These are phyloP conservation scores for Neoascia interrupta DNA, from an alignment of 2,888 invertebrate genomes.

Conservation along the genomic window DNA sequence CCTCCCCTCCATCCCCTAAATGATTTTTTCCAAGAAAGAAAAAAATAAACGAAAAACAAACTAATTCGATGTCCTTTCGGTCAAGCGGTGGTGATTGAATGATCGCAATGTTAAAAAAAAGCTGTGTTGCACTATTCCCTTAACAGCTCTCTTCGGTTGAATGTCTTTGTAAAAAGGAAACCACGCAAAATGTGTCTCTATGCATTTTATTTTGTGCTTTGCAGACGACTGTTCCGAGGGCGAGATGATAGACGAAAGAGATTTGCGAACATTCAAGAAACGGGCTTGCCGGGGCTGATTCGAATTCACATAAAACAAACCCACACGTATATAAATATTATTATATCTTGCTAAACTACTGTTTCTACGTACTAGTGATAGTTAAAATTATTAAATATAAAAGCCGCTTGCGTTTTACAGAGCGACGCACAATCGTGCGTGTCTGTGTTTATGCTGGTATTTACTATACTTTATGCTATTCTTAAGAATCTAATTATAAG, in stretches of 20 bases:
- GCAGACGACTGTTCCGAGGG: slow-evolving; percentile 56
- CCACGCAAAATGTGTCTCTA: too few species aligned
- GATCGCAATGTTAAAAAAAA: too few species aligned
- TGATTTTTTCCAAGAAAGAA: neutral
- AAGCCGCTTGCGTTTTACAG: slow-evolving; percentile 4
- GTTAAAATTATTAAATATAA: slow-evolving; percentile 35
- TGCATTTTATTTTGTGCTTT: slow-evolving; percentile 51
- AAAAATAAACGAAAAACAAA: neutral
- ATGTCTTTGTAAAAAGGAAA: slow-evolving; percentile 1
- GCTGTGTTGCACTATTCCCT: neutral
- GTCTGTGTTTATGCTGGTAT: slow-evolving; percentile 35
- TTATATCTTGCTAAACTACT: slow-evolving; percentile 42
- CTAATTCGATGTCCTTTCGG: slow-evolving; percentile 36
- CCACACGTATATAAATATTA: slow-evolving; percentile 11
- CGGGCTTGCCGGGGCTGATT: slow-evolving; percentile 63
- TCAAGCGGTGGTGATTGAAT: slow-evolving; percentile 33
- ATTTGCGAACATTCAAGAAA: slow-evolving; percentile 65
- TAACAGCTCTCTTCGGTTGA: neutral
- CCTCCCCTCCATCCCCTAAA: too few species aligned
- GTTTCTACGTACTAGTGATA: slow-evolving; percentile 62
- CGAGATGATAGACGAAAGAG: slow-evolving; percentile 47
- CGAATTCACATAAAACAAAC: slow-evolving; percentile 36
- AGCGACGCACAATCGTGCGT: slow-evolving; percentile 6
- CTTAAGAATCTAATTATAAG: slow-evolving; percentile 41
- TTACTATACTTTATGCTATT: slow-evolving; percentile 47